A percentile compares a stretch with the other conserved stretches of the same genome.
Evolutionary conservation across 1,140 invertebrate genomes (phyloP).

Genomic region (Rhynchophorus ferrugineus): DNA sequence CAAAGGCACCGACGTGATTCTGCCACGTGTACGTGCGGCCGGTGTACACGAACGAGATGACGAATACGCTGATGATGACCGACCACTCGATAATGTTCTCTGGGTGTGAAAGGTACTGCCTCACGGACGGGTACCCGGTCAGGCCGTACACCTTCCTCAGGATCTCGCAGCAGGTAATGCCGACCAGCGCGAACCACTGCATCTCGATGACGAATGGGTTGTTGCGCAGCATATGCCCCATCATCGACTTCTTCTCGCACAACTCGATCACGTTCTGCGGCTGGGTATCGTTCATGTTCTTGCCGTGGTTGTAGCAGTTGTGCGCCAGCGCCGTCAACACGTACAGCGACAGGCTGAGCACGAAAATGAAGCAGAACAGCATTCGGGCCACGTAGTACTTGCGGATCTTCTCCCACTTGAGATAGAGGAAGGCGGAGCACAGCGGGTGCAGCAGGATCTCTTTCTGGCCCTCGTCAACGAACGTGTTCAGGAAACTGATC

Average conservation of each 20-base stretch:
- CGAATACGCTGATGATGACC: constrained; percentile 71
- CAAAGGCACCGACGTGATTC: constrained; percentile 73
- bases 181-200: constrained; percentile 68
- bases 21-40: constrained; percentile 73
- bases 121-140: constrained; percentile 64
- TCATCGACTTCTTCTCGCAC: constrained; percentile 65
- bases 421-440: constrained; percentile 72
- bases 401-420: constrained; percentile 85
- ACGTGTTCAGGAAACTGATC: constrained; percentile 72
- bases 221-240: constrained; percentile 60
- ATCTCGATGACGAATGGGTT: constrained; percentile 66
- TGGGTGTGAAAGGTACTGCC: constrained; percentile 70
- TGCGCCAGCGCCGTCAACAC: constrained; percentile 68
- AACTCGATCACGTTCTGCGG: constrained; percentile 51
- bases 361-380: constrained; percentile 71
- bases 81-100: constrained; percentile 83
- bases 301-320: constrained; percentile 69
- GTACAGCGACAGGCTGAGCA: constrained; percentile 68
- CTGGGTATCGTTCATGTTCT: constrained; percentile 58
- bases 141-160: constrained; percentile 69
- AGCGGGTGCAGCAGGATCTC: constrained; percentile 74
- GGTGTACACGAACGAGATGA: constrained; percentile 70
- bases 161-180: constrained; percentile 67
- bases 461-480: constrained; percentile 76
- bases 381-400: constrained; percentile 75